Conservation (phyloP, 2,797 vertebrate species). For the Chloroceryle inda region DNA sequence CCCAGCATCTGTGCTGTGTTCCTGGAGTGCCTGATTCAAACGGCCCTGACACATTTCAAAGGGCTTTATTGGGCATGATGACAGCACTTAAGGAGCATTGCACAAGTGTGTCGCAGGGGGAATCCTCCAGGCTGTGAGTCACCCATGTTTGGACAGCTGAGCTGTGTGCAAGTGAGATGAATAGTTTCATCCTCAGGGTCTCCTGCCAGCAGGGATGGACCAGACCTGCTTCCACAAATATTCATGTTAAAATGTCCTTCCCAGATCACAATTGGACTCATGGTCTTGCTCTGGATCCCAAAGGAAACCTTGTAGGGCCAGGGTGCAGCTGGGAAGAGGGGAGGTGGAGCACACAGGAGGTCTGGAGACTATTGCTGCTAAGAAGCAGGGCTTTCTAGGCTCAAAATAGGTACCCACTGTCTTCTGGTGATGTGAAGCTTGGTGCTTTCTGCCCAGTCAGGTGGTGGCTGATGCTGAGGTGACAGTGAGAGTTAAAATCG, state of each 20-base stretch:
- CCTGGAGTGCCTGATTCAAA: not conserved
- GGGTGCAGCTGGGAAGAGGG: not conserved
- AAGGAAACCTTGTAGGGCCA: not conserved
- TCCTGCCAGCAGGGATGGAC: not conserved
- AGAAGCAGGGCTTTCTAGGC: not conserved
- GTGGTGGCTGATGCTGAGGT: not conserved
- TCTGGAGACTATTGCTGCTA: not conserved
- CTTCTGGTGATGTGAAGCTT: not conserved
- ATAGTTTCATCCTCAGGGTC: not conserved
- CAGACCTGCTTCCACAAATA: not conserved
- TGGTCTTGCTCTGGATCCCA: not conserved
- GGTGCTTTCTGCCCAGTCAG: not conserved
- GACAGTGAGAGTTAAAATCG: not conserved
- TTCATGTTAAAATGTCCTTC: accelerated
- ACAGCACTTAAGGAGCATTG: not conserved
- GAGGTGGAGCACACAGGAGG: accelerated
- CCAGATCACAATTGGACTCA: accelerated
- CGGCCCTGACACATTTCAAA: not conserved
- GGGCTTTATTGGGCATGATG: not conserved
- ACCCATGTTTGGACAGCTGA: not conserved
- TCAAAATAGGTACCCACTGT: accelerated
- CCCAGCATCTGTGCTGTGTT: not conserved
- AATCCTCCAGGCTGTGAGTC: not conserved
- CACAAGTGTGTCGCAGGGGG: not conserved
- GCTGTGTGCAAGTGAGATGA: not conserved